Conservation (phyloP, 35 echinoderm and acorn worm species). For the Heliocidaris tuberculata region DNA sequence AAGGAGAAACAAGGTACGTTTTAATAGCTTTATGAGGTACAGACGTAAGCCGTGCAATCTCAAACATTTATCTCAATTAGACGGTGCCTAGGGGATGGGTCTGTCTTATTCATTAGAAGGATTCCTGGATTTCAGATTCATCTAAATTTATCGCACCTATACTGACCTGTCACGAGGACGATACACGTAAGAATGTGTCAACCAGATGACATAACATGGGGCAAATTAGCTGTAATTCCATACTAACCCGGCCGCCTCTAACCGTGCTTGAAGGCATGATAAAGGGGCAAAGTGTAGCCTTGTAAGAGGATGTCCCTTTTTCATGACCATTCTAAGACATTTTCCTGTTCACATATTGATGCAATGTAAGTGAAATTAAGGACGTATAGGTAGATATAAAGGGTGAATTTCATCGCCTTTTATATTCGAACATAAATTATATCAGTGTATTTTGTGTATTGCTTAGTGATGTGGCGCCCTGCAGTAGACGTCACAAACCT, state of each 20-base stretch:
- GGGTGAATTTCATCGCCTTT: no score
- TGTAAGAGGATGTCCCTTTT: neutral
- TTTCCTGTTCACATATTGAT: no score
- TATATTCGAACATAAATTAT: no score
- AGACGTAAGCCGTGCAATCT: slow-evolving; percentile 13
- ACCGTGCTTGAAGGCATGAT: neutral
- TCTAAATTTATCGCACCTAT: slow-evolving; percentile 13
- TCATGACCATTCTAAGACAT: neutral
- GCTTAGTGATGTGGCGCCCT: no score
- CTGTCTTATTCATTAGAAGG: slow-evolving; percentile 13
- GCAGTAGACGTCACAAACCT: no score
- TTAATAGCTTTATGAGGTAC: slow-evolving; percentile 19
- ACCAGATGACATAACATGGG: neutral
- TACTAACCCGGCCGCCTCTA: neutral
- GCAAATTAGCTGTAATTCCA: slow-evolving; percentile 3
- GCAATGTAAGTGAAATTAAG: no score
- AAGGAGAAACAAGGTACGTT: neutral
- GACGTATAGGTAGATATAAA: no score
- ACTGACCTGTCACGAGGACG: neutral
- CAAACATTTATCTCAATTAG: slow-evolving; percentile 33
- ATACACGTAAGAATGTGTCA: slow-evolving; percentile 1
- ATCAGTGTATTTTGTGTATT: no score
- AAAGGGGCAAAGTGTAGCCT: neutral
- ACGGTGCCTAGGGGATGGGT: neutral
- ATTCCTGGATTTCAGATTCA: slow-evolving; percentile 28